Evolutionary conservation across 1,140 invertebrate genomes (phyloP).

Genomic region (Diprion similis): DNA sequence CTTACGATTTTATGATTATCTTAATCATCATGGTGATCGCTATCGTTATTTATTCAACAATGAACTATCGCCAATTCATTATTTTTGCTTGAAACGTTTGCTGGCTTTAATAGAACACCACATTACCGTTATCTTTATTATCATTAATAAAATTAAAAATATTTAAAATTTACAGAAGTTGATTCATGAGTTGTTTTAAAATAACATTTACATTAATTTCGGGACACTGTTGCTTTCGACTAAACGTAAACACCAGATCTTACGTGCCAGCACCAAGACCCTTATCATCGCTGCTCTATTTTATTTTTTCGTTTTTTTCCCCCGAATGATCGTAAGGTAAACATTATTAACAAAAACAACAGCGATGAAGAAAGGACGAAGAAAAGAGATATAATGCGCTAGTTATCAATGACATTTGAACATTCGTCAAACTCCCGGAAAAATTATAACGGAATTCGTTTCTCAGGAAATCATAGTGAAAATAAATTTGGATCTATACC

Average conservation of each 20-base stretch:
- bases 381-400: constrained; percentile 11
- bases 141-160: constrained; percentile 53
- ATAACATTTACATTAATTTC: constrained; percentile 40
- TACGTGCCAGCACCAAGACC: constrained; percentile 3
- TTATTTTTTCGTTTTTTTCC: not conserved
- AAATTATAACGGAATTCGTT: not conserved
- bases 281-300: not conserved
- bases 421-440: not conserved
- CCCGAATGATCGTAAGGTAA: constrained; percentile 31
- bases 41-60: not conserved
- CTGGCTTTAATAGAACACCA: no score
- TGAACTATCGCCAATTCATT: not conserved
- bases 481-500: not conserved
- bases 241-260: constrained; percentile 25
- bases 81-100: no score
- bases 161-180: constrained; percentile 60
- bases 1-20: no score
- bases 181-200: constrained; percentile 43
- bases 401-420: no score
- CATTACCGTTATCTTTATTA: constrained; percentile 29
- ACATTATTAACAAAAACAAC: constrained; percentile 9
- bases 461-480: not conserved
- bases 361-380: constrained; percentile 24
- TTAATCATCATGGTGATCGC: no score
- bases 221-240: constrained; percentile 53